These are phyloP conservation scores for Clarias laeviceps DNA, from an alignment of 2,797 vertebrate genomes.

Conservation along the genomic window DNA sequence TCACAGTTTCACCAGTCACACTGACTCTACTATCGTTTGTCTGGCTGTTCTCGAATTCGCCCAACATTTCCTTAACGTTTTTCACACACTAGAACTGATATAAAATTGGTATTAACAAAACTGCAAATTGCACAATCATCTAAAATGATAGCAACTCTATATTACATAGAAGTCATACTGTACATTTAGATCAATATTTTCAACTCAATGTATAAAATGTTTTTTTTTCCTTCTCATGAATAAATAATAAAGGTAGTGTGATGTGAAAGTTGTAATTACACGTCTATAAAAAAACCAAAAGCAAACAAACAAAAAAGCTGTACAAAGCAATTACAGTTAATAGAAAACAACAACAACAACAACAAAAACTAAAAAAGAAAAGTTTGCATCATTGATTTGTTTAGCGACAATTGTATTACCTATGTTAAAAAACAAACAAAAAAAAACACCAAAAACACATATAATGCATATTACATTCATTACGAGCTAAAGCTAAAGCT, in stretches of 20 bases:
- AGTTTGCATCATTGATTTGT: constrained; percentile 48
- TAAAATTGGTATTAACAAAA: constrained; percentile 66
- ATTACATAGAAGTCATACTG: constrained; percentile 73
- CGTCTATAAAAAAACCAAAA: constrained; percentile 52
- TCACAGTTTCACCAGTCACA: constrained; percentile 20
- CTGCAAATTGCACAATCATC: constrained; percentile 60
- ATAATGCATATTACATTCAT: constrained; percentile 8
- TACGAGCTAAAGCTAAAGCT: not conserved
- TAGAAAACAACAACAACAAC: constrained; percentile 58
- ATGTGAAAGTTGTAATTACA: constrained; percentile 56
- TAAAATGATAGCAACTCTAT: constrained; percentile 69
- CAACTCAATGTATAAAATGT: constrained; percentile 83
- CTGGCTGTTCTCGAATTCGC: constrained; percentile 19
- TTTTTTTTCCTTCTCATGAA: constrained; percentile 66
- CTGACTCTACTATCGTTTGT: not conserved
- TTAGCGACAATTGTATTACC: constrained; percentile 71
- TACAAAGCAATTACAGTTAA: constrained; percentile 81
- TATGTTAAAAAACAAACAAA: constrained; percentile 75
- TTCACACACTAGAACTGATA: constrained; percentile 48
- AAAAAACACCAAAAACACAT: constrained; percentile 61
- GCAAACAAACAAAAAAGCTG: constrained; percentile 72
- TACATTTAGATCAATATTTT: constrained; percentile 74
- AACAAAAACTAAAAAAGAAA: constrained; percentile 54
- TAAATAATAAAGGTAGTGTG: constrained; percentile 76
- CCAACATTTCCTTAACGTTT: constrained; percentile 16